These are phyloP conservation scores for Athripsodes cinereus DNA, from an alignment of 2,888 invertebrate genomes.

Conservation along the genomic window DNA sequence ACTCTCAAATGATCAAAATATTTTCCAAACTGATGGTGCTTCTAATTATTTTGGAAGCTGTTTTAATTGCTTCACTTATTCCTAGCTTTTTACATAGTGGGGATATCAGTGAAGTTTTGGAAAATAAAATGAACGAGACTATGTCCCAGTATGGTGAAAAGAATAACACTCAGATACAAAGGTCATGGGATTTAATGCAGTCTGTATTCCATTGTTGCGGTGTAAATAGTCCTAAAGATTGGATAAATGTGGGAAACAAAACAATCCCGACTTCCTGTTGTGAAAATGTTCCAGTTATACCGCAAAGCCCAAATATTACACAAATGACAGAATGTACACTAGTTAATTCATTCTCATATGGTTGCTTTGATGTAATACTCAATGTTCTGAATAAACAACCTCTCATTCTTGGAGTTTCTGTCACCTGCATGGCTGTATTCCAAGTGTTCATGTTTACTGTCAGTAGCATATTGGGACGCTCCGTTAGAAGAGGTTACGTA, in stretches of 20 bases:
- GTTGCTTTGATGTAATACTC: slow-evolving; percentile 63
- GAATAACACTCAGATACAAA: slow-evolving; percentile 56
- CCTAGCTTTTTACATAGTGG: slow-evolving; percentile 72
- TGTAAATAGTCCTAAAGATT: slow-evolving; percentile 60
- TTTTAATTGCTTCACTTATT: too few species aligned
- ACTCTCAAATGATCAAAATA: slow-evolving; percentile 90
- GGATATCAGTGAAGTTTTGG: slow-evolving; percentile 62
- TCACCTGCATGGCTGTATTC: slow-evolving; percentile 72
- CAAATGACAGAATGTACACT: slow-evolving; percentile 34
- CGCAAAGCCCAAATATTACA: slow-evolving; percentile 38
- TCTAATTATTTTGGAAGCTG: slow-evolving; percentile 76
- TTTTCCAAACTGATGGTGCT: slow-evolving; percentile 71
- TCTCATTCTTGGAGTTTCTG: slow-evolving; percentile 73
- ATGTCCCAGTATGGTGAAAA: slow-evolving; percentile 64
- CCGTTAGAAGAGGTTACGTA: slow-evolving; percentile 89
- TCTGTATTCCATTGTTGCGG: slow-evolving; percentile 71
- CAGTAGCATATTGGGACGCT: slow-evolving; percentile 88
- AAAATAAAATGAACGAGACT: slow-evolving; percentile 64
- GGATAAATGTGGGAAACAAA: slow-evolving; percentile 52
- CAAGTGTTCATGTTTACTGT: slow-evolving; percentile 85
- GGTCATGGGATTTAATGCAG: slow-evolving; percentile 82
- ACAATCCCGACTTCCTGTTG: slow-evolving; percentile 65
- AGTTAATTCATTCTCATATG: slow-evolving; percentile 49
- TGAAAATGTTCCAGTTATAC: slow-evolving; percentile 51
- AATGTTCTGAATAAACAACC: slow-evolving; percentile 63